Percentiles rank a stretch among this genome's conserved stretches.
phyloP scores from a whole-genome alignment of 2,113 vertebrate genomes.

The Plecturocebus donacophilus region DNA sequence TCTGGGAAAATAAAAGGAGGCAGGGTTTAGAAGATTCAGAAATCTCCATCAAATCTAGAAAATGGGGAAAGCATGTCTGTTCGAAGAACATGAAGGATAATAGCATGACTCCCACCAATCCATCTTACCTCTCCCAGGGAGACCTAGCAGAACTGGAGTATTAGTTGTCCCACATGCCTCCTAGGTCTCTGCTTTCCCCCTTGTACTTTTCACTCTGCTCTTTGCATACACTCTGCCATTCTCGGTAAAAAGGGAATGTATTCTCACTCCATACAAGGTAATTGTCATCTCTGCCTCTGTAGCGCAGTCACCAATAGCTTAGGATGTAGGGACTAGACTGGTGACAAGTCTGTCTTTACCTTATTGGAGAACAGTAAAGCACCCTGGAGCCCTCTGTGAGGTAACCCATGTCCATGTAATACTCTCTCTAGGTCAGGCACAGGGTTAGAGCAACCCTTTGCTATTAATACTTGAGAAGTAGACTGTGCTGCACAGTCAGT shows the following conservation, averaged over 20 bases:
- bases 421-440: background rate
- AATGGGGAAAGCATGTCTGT: background rate
- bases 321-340: background rate
- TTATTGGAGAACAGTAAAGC: constrained; percentile 16
- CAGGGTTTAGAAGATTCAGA: constrained; percentile 24
- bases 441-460: background rate
- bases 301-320: background rate
- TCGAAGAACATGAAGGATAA: background rate
- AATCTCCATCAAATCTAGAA: constrained; percentile 36
- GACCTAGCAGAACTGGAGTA: background rate
- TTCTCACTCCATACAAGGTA: background rate
- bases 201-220: background rate
- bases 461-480: background rate
- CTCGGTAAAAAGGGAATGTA: background rate
- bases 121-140: background rate
- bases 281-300: background rate
- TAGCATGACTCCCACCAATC: background rate
- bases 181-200: background rate
- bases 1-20: constrained; percentile 1
- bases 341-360: background rate
- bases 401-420: background rate
- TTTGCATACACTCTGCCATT: background rate
- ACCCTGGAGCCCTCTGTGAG: background rate
- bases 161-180: background rate
- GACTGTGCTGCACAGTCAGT: background rate